Base-by-base conservation (phyloP, 2,888 invertebrate genomes). In the Heliothis peltigera region DNA sequence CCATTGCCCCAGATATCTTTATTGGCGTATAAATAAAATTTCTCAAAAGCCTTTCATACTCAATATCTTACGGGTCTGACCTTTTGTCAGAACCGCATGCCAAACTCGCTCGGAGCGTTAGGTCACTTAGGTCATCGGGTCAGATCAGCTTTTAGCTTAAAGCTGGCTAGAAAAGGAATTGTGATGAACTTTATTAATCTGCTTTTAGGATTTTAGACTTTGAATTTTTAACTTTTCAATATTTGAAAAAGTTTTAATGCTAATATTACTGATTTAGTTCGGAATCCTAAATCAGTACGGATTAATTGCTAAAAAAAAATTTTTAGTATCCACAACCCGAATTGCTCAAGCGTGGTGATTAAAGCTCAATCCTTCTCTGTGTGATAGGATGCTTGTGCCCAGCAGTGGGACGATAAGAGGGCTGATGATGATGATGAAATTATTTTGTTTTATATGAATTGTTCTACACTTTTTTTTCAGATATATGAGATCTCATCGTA, bases 71-170 rank as follows among this genome's bases (percentile, higher is more conserved):
- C 8, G 4, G 4, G 22, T 44, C 52, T 64, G 49, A 74, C 65
- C 77, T 58, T 52, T 53, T 49, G 54, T 55, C 12, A 54, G 25
- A 43, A 48, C 56, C 42, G 35, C 18, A 49, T 43, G 70, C 55
- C 66, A 65, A 71, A 62, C 51, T 58, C 47, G 47, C 70, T 48
- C 10, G 4, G 28, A 65, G 70, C 52, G 7, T 25, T 28, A 56
- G 78, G 78, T 75, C 69, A 65, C 48, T 39, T 43, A 53, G 78
- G 80, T 75, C 75, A 64, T 67, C 49, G 47, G 68, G 64, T 43
- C 69, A 57, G 56, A 7, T 28, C 7, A 65, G 69, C 74, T 65
- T 72, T 64, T 60, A 76, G 32, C 43, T 63, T 21, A 46, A 39
- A 60, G 64, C 53, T 49, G 68, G 8, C 51, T 58, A 42, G 18